These are phyloP conservation scores for Pristionchus entomophagus DNA, from an alignment of 2,888 invertebrate genomes.

Conservation along the genomic window DNA sequence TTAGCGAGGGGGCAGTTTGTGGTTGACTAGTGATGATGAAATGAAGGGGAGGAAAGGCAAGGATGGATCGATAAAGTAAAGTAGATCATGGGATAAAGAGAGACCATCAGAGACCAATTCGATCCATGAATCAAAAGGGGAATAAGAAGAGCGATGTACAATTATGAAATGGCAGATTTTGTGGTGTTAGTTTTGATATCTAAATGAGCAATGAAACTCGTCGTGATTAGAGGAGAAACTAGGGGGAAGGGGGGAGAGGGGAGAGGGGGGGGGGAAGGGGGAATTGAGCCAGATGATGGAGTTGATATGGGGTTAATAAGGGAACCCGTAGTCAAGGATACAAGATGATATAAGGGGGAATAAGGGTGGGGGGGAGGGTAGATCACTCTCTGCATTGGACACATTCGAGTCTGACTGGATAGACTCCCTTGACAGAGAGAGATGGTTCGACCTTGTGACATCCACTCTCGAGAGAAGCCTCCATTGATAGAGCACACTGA, in stretches of 20 bases:
- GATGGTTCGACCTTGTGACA: conserved; percentile 9
- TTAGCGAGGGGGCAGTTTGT: neutral
- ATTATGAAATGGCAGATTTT: neutral
- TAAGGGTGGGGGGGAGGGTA: neutral
- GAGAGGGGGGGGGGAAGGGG: too few relatives aligned
- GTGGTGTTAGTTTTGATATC: neutral
- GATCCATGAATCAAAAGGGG: conserved; percentile 11
- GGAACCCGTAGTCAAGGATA: conserved; percentile 33
- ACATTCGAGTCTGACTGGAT: conserved; percentile 37
- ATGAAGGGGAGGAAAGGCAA: conserved; percentile 31
- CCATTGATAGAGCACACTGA: conserved; percentile 46
- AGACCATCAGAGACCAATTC: conserved; percentile 38
- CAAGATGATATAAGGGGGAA: neutral
- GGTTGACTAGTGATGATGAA: conserved; percentile 38
- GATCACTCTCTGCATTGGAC: conserved; percentile 39
- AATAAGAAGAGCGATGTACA: neutral
- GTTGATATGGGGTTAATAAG: conserved; percentile 14
- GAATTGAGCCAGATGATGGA: conserved; percentile 8
- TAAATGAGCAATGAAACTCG: conserved; percentile 12
- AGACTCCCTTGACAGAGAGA: conserved; percentile 29
- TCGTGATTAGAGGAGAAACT: neutral
- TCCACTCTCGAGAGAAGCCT: conserved; percentile 14
- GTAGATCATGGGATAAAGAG: conserved; percentile 26
- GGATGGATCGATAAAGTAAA: conserved; percentile 30
- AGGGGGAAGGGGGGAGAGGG: neutral